phyloP scores from a whole-genome alignment of 2,797 vertebrate genomes.

The Alcedo atthis region DNA sequence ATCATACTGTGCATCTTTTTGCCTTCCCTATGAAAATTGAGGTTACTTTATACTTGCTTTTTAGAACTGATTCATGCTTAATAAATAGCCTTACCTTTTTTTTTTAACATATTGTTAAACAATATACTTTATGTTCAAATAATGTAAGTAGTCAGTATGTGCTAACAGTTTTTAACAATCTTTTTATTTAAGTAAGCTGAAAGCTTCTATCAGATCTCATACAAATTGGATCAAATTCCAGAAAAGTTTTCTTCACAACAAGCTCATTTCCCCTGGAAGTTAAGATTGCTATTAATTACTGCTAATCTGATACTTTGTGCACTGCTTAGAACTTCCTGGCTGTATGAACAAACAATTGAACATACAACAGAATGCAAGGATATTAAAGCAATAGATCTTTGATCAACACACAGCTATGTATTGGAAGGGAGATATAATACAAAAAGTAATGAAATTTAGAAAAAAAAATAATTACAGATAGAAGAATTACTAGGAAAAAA shows the following conservation, averaged over 20 bases:
- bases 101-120: not conserved
- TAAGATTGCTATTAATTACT: slow-evolving; percentile 5
- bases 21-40: not conserved
- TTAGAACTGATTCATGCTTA: not conserved
- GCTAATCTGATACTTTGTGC: slow-evolving; percentile 4
- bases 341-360: not conserved
- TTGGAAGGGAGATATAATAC: not conserved
- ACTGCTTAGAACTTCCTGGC: slow-evolving; percentile 7
- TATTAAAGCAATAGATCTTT: not conserved
- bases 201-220: not conserved
- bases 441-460: slow-evolving; percentile 1
- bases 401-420: not conserved
- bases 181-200: slow-evolving; percentile 46
- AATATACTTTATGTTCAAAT: slow-evolving; percentile 21
- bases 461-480: not conserved
- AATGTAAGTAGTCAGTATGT: slow-evolving; percentile 31
- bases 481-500: slow-evolving; percentile 7
- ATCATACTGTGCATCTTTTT: not conserved
- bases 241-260: slow-evolving; percentile 6
- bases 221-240: slow-evolving; percentile 13
- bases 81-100: not conserved
- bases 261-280: slow-evolving; percentile 5
- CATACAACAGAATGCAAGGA: not conserved
- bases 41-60: not conserved
- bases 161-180: slow-evolving; percentile 34